These are phyloP conservation scores for Oostethus manadensis DNA, from an alignment of 2,113 vertebrate genomes.

Conservation along the genomic window DNA sequence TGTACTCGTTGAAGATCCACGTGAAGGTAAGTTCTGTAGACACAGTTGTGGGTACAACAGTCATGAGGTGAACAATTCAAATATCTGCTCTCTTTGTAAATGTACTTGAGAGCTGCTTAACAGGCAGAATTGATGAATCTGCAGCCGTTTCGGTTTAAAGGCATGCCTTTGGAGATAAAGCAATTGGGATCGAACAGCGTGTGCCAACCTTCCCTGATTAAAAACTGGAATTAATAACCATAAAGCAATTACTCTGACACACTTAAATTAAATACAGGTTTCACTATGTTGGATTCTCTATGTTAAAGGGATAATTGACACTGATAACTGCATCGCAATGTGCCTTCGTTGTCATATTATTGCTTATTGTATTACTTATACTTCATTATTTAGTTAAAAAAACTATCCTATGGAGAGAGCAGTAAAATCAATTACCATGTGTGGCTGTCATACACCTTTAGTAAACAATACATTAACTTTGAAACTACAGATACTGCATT, in stretches of 20 bases:
- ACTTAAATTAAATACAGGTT: slow-evolving; percentile 34
- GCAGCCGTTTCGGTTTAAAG: slow-evolving; percentile 27
- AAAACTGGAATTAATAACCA: slow-evolving; percentile 51
- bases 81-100: slow-evolving; percentile 10
- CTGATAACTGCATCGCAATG: not conserved
- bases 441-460: slow-evolving; percentile 2
- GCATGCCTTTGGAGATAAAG: slow-evolving; percentile 48
- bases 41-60: slow-evolving; percentile 5
- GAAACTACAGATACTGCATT: slow-evolving; percentile 18
- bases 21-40: slow-evolving; percentile 86
- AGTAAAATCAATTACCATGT: slow-evolving; percentile 13
- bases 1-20: slow-evolving; percentile 95
- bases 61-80: not conserved
- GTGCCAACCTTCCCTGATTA: slow-evolving; percentile 42
- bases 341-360: not conserved
- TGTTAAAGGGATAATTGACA: slow-evolving; percentile 10
- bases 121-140: slow-evolving; percentile 23
- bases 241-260: slow-evolving; percentile 46
- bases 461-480: slow-evolving; percentile 29
- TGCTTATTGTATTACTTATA: not conserved
- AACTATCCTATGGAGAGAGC: not conserved
- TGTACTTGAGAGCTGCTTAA: slow-evolving; percentile 3
- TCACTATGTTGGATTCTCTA: slow-evolving; percentile 27
- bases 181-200: slow-evolving; percentile 43
- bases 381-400: not conserved